These are phyloP conservation scores for Oxycera nigricornis DNA, from an alignment of 2,888 invertebrate species.

Conservation along the genomic window DNA sequence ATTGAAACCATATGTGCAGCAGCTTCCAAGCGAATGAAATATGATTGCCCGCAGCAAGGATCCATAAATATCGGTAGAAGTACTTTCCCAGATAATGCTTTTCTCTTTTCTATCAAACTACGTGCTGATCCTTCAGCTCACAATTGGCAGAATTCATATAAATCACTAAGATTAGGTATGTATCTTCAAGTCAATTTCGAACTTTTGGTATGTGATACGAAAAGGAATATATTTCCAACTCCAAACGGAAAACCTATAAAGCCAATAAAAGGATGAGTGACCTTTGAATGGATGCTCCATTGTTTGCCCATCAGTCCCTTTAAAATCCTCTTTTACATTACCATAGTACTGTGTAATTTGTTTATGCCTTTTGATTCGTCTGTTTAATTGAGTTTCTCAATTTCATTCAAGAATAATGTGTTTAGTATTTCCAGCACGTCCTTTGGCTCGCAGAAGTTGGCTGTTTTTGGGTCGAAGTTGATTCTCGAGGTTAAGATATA, in stretches of 20 bases:
- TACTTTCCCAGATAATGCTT: too few species aligned
- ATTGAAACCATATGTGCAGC: too few species aligned
- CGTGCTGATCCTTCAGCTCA: too few species aligned
- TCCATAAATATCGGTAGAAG: too few species aligned
- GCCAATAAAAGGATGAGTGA: background rate
- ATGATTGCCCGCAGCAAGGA: too few species aligned
- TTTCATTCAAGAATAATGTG: background rate
- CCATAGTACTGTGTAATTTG: constrained; percentile 13
- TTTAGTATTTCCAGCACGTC: constrained; percentile 8
- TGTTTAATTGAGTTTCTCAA: constrained; percentile 1
- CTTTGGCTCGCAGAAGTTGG: background rate
- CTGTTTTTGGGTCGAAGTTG: background rate
- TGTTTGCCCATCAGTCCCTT: background rate
- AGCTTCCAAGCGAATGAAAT: too few species aligned
- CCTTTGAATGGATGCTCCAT: background rate
- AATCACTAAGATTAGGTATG: background rate
- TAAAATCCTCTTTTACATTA: background rate
- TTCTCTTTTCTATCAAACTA: too few species aligned
- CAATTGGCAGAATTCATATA: background rate
- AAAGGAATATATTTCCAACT: background rate
- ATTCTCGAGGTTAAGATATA: background rate
- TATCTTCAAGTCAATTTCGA: background rate
- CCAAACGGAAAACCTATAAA: background rate
- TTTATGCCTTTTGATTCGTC: background rate
- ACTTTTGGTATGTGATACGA: too few species aligned